Evolutionary conservation across 1,140 invertebrate genomes (phyloP), one percentile per base, ranked within the genome.

Genomic region (Leptinotarsa undecemlineata): DNA sequence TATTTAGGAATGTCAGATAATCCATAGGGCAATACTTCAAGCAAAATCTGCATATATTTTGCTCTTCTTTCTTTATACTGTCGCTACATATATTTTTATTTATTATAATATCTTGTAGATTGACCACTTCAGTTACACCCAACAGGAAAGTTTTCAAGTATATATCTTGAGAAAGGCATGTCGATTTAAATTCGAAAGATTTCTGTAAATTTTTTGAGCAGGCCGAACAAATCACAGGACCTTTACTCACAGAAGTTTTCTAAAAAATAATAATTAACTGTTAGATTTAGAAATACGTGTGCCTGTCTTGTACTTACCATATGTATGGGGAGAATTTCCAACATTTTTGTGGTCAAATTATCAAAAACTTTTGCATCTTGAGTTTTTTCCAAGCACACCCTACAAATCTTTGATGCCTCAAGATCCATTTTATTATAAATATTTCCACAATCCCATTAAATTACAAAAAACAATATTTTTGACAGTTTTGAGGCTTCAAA

Each of bases 41-140:
- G 51, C 51, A 57, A 57, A 57, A 57, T 57, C 51, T 57, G 51
- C 51, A 57, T 57, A 57, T 57, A 57, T 57, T 57, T 57, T 57
- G 17, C 15, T 57, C 15, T 57, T 57, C 51, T 57, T 14, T 57
- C n/a, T 57, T 57, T n/a, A 57, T n/a, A 17, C n/a, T 57, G 3
- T 17, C n/a, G 4, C 15, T 8, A 57, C 15, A 57, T 6, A 19
- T 57, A 19, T n/a, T 57, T 4, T 15, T 15, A 57, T 57, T 57
- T 4, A 19, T 17, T 17, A 57, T 57, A 57, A 57, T 57, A 15
- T 57, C 51, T 19, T 57, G 51, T 5, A 57, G 51, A 15, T 57
- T 57, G 15, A 5, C 51, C 15, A 57, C 51, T 15, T 57, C n/a
- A 19, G 51, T 57, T 15, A 19, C 51, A 19, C 51, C n/a, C n/a